Base-by-base conservation (phyloP, 2,888 invertebrate genomes). In the Sisyra terminalis region DNA sequence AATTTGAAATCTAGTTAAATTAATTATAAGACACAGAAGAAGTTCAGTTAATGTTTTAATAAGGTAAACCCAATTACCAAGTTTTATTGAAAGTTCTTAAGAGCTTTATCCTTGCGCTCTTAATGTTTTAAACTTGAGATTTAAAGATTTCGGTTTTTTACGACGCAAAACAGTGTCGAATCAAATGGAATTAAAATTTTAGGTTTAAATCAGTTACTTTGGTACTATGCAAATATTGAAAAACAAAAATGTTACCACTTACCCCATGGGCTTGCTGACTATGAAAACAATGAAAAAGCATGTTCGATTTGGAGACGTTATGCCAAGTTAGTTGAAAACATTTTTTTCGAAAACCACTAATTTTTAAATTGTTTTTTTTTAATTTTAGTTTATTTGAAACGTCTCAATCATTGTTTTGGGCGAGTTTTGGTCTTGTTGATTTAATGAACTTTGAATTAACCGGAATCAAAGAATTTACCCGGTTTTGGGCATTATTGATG, bases 401-500 rank as follows among this genome's bases (percentile, higher is more conserved):
- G 3, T 87, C 92, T 0, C 97, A 97, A 60, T 94, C 94, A 0
- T 67, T 97, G 2, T 97, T 97, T 66, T 97, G 97, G 96, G 94
- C 96, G 6, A 88, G 90, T 44, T 97, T 96, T 57, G 97, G 97
- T 11, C 73, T 97, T 44, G 84, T 97, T 9, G 97, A 97, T 59
- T 65, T 97, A 51, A 83, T 87, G 48, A 87, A 89, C 43, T 94
- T 97, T 56, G 92, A 94, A 58, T 69, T 97, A 51, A 83, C 86
- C 5, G 94, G 96, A 47, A 89, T 92, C 55, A 96, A 96, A 64
- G 84, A 85, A 52, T 93, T 93, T 61, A 96, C 97, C 0, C 75
- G 89, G 55, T 97, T 89, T 67, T 97, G 84, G 94, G 93, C 93
- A 0, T 73, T 96, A 43, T 73, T 96, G 3, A 94, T 97, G 81